A percentile compares a stretch with the other conserved stretches of the same genome.
Conservation (phyloP, 2,888 invertebrate genomes). For the Lutraria lutraria region DNA sequence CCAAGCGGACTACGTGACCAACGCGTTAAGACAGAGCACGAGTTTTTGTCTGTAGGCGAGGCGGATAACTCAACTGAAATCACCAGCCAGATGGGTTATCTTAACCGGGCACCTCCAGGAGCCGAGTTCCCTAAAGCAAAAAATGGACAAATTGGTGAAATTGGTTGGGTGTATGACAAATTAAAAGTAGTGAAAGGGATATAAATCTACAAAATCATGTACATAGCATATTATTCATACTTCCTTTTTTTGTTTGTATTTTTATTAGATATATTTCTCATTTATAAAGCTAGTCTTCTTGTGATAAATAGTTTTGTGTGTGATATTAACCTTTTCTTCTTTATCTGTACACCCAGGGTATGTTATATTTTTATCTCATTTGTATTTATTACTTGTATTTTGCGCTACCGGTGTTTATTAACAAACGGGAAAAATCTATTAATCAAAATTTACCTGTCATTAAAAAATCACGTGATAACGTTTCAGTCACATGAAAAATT, state of each 20-base stretch:
- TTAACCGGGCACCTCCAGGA: constrained; percentile 76
- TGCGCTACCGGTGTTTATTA: too few species aligned
- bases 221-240: background rate
- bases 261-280: background rate
- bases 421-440: too few species aligned
- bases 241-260: background rate
- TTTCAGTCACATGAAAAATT: too few species aligned
- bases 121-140: constrained; percentile 79
- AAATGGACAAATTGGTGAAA: constrained; percentile 80
- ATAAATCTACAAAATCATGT: constrained; percentile 47
- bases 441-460: too few species aligned
- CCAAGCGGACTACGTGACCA: constrained; percentile 79
- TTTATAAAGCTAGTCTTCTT: constrained; percentile 4
- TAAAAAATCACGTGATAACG: too few species aligned
- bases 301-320: background rate
- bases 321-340: background rate
- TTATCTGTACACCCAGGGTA: background rate
- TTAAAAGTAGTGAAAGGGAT: constrained; percentile 79
- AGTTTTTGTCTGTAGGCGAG: constrained; percentile 76
- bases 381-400: background rate
- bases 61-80: constrained; percentile 75
- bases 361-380: background rate
- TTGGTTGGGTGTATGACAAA: constrained; percentile 80
- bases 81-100: constrained; percentile 78
- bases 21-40: constrained; percentile 69